Evolutionary conservation across 2,113 vertebrate genomes (phyloP).

Genomic region (Ramphastos sulfuratus): DNA sequence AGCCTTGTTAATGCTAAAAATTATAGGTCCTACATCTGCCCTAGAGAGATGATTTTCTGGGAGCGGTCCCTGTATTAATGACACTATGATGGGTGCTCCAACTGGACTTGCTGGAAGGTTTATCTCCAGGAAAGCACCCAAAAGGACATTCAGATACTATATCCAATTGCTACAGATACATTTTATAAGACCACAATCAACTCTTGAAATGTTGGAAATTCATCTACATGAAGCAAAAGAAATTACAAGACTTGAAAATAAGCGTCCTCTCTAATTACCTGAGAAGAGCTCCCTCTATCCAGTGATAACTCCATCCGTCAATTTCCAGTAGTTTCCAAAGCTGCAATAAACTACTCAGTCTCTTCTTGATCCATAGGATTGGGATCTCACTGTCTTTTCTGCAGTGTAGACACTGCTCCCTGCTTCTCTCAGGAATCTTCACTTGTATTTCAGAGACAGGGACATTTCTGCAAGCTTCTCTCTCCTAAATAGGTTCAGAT

Average conservation of each 20-base stretch:
- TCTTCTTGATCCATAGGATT: background rate
- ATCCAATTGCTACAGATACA: background rate
- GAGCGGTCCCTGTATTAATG: background rate
- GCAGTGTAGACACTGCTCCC: background rate
- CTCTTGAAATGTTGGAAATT: background rate
- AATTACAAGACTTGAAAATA: background rate
- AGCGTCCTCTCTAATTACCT: background rate
- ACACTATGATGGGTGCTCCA: background rate
- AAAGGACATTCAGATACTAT: background rate
- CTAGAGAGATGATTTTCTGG: background rate
- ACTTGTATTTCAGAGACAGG: accelerated
- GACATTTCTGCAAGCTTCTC: background rate
- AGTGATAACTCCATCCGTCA: background rate
- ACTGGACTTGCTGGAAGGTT: background rate
- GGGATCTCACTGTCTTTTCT: background rate
- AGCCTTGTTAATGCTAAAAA: background rate
- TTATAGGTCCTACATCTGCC: background rate
- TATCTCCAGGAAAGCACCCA: background rate
- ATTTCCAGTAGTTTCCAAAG: background rate
- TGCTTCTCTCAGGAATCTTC: background rate
- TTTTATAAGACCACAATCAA: background rate
- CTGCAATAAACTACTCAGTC: background rate
- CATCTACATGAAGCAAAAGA: background rate
- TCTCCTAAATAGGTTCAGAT: background rate
- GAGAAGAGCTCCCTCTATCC: background rate